Evolutionary conservation across 2,888 invertebrate genomes (phyloP).

Genomic region (Ligdia adustata): DNA sequence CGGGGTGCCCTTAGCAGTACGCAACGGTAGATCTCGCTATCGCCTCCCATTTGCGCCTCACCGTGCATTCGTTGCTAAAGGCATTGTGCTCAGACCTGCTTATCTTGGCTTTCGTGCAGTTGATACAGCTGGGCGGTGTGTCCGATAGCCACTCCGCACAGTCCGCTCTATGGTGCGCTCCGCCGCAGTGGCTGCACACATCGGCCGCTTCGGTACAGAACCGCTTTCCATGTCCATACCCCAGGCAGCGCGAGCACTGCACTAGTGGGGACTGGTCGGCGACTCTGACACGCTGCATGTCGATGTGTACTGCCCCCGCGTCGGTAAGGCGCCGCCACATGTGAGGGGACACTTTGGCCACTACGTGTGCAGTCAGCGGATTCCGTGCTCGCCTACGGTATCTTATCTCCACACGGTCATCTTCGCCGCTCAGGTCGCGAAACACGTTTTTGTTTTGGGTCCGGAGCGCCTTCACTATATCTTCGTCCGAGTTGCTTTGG

Average conservation of each 20-base stretch:
- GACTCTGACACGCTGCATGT: slow-evolving; percentile 24
- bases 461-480: neutral
- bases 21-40: neutral
- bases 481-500: slow-evolving; percentile 2
- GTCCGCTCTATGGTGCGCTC: slow-evolving; percentile 11
- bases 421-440: neutral
- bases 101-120: neutral
- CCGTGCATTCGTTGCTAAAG: too few relatives aligned
- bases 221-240: slow-evolving; percentile 11
- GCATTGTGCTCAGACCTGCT: too few relatives aligned
- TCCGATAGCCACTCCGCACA: neutral
- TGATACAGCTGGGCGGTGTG: neutral
- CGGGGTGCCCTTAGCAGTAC: slow-evolving; percentile 2
- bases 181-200: slow-evolving; percentile 19
- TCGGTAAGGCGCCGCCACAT: slow-evolving; percentile 13
- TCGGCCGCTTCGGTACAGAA: slow-evolving; percentile 1
- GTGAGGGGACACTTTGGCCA: slow-evolving; percentile 15
- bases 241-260: slow-evolving; percentile 10
- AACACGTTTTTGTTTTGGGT: slow-evolving; percentile 2
- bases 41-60: slow-evolving; percentile 1
- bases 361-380: neutral
- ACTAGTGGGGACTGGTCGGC: slow-evolving; percentile 34
- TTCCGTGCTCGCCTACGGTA: slow-evolving; percentile 5
- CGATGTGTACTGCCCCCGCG: slow-evolving; percentile 27
- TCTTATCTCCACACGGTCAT: neutral